These are phyloP conservation scores for Drosophila nigricruria DNA, from an alignment of 2,888 invertebrate species.

Conservation along the genomic window DNA sequence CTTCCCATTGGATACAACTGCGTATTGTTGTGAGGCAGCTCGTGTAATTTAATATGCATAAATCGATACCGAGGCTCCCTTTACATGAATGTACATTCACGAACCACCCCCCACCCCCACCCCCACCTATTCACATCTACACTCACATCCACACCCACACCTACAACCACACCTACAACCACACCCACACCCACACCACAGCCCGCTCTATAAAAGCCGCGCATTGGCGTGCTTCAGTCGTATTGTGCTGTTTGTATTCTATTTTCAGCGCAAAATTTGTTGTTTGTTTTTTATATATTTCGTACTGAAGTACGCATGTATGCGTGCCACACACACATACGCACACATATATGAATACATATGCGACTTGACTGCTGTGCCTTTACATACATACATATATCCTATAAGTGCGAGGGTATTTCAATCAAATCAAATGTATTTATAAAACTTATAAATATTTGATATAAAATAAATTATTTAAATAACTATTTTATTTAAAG, in stretches of 20 bases:
- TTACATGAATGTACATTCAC: slow-evolving; percentile 13
- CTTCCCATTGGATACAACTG: slow-evolving; percentile 38
- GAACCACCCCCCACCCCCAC: not conserved
- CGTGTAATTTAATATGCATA: slow-evolving; percentile 82
- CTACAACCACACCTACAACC: not conserved
- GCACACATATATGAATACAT: not conserved
- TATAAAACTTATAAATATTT: no score
- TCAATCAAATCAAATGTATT: no score
- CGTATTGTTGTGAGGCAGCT: slow-evolving; percentile 53
- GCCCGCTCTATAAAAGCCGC: slow-evolving; percentile 10
- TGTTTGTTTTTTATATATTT: slow-evolving; percentile 76
- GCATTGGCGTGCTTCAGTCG: slow-evolving; percentile 50
- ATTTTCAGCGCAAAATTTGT: slow-evolving; percentile 76
- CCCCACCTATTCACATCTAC: slow-evolving; percentile 8
- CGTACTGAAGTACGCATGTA: slow-evolving; percentile 14
- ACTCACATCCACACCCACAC: slow-evolving; percentile 5
- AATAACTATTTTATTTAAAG: no score
- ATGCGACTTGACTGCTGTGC: slow-evolving; percentile 15
- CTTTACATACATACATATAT: slow-evolving; percentile 7
- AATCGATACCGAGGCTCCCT: slow-evolving; percentile 69
- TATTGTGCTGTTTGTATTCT: slow-evolving; percentile 72
- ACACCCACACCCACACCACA: not conserved
- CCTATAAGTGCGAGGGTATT: not conserved
- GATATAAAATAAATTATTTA: no score
- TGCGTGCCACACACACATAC: slow-evolving; percentile 2